Percentiles rank a stretch among this genome's conserved stretches.
These are phyloP conservation scores for Drosophila hydei DNA, from an alignment of 1,140 invertebrate genomes.

Conservation along the genomic window DNA sequence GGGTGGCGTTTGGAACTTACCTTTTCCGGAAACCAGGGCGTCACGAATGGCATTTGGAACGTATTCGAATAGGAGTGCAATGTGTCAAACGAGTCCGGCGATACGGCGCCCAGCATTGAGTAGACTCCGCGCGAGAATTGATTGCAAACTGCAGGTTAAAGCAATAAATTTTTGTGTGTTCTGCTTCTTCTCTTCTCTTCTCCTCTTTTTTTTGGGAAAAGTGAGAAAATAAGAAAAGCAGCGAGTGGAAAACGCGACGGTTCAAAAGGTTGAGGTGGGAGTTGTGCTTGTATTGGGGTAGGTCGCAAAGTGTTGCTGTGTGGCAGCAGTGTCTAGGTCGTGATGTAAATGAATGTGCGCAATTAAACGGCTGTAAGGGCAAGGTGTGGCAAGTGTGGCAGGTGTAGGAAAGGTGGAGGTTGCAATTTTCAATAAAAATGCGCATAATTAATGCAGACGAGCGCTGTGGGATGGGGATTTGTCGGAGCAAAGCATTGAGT, in stretches of 20 bases:
- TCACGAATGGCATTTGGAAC: constrained; percentile 98
- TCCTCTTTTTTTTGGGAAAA: constrained; percentile 80
- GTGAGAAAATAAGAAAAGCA: constrained; percentile 19
- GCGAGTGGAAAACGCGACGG: constrained; percentile 14
- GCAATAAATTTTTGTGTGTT: constrained; percentile 58
- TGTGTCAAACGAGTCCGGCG: constrained; percentile 96
- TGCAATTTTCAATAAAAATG: constrained; percentile 76
- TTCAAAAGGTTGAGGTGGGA: constrained; percentile 17
- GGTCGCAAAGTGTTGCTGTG: constrained; percentile 3
- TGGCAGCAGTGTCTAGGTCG: constrained; percentile 64
- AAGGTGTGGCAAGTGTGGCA: constrained; percentile 1
- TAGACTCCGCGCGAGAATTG: constrained; percentile 95
- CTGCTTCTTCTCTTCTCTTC: neutral
- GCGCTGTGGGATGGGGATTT: neutral
- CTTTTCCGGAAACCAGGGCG: constrained; percentile 97
- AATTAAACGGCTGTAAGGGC: constrained; percentile 60
- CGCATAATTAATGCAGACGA: constrained; percentile 64
- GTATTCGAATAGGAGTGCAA: constrained; percentile 97
- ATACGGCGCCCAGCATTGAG: constrained; percentile 95
- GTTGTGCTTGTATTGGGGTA: constrained; percentile 10
- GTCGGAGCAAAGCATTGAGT: constrained; percentile 9
- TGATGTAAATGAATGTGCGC: constrained; percentile 59
- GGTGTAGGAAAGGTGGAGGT: constrained; percentile 6
- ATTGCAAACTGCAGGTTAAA: constrained; percentile 90
- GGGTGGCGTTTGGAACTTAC: constrained; percentile 84